A percentile compares a stretch with the other conserved stretches of the same genome.
These are phyloP conservation scores for Cheilosia soror DNA, from an alignment of 2,888 invertebrate genomes.

Conservation along the genomic window DNA sequence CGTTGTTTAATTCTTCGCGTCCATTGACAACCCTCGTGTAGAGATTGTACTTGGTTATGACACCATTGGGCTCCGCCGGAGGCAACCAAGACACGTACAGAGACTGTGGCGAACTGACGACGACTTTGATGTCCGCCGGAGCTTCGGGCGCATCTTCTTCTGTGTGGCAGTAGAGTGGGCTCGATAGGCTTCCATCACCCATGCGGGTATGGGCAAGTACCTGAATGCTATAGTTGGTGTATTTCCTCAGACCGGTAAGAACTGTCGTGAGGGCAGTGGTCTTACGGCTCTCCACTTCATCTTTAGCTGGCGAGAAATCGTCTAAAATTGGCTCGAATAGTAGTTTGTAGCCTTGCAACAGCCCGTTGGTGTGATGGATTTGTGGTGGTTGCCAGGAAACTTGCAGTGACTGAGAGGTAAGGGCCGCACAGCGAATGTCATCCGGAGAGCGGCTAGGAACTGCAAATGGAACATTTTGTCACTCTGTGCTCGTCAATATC, in stretches of 20 bases:
- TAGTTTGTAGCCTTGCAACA: slow-evolving; percentile 90
- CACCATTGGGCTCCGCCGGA: slow-evolving; percentile 90
- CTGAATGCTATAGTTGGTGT: slow-evolving; percentile 92
- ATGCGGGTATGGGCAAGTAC: slow-evolving; percentile 91
- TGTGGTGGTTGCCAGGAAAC: slow-evolving; percentile 93
- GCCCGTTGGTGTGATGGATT: slow-evolving; percentile 89
- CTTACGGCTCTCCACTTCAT: slow-evolving; percentile 86
- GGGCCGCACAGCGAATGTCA: slow-evolving; percentile 89
- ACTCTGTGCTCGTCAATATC: background rate
- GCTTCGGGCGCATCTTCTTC: slow-evolving; percentile 93
- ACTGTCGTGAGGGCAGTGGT: slow-evolving; percentile 89
- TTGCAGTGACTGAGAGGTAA: slow-evolving; percentile 90
- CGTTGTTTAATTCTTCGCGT: slow-evolving; percentile 88
- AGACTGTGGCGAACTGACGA: slow-evolving; percentile 89
- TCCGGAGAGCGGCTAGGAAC: slow-evolving; percentile 92
- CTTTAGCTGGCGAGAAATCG: slow-evolving; percentile 84
- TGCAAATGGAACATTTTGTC: slow-evolving; percentile 79
- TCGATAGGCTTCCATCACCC: slow-evolving; percentile 89
- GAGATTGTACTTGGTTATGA: slow-evolving; percentile 90
- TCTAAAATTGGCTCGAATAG: slow-evolving; percentile 88
- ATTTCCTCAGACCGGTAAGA: slow-evolving; percentile 89
- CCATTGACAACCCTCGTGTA: slow-evolving; percentile 89
- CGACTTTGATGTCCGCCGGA: slow-evolving; percentile 91
- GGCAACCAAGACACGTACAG: slow-evolving; percentile 91
- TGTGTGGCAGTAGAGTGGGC: slow-evolving; percentile 89